phyloP scores from a whole-genome alignment of 2,797 vertebrate species.

The Eupleurogrammus muticus region DNA sequence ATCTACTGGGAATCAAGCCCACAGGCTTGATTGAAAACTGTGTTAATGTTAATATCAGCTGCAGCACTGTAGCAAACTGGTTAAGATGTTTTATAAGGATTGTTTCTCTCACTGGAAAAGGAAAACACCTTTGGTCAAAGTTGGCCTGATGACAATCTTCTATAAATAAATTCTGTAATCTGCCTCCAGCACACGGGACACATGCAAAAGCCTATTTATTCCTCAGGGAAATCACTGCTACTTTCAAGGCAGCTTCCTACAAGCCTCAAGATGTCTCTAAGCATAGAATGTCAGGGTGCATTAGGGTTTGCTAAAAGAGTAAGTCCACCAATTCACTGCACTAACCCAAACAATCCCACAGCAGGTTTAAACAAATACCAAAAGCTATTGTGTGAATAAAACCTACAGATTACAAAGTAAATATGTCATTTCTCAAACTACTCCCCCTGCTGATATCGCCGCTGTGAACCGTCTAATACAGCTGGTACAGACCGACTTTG shows the following conservation, averaged over 20 bases:
- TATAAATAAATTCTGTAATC: constrained; percentile 76
- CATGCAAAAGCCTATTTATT: constrained; percentile 76
- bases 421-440: constrained; percentile 22
- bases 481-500: neutral
- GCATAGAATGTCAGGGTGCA: neutral
- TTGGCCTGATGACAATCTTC: constrained; percentile 35
- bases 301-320: neutral
- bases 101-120: neutral
- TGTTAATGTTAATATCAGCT: constrained; percentile 18
- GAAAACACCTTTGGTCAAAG: constrained; percentile 25
- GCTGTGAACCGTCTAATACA: neutral
- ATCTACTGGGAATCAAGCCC: constrained; percentile 5
- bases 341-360: neutral
- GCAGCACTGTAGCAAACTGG: neutral
- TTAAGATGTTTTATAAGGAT: neutral
- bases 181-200: constrained; percentile 30
- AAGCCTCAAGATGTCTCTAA: neutral
- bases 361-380: neutral
- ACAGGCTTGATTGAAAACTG: constrained; percentile 13
- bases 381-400: constrained; percentile 14
- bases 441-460: neutral
- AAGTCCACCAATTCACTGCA: neutral
- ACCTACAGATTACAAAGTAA: constrained; percentile 17
- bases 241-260: constrained; percentile 31
- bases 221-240: constrained; percentile 31